Evolutionary conservation across 2,113 vertebrate species (phyloP).

Genomic region (Cryptomyrus ogoouensis): DNA sequence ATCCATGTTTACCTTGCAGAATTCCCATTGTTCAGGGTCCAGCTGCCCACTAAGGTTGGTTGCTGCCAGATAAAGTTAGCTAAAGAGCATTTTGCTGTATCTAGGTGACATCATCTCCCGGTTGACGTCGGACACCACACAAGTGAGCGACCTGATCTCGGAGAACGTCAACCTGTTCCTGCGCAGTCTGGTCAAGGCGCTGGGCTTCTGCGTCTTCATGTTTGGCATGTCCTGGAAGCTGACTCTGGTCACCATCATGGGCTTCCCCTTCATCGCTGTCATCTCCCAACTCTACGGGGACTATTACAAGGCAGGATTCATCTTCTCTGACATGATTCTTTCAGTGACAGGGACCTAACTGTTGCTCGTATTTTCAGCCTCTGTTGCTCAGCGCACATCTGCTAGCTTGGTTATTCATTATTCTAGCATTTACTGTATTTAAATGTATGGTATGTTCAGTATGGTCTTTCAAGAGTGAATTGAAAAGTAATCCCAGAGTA

Average conservation of each 20-base stretch:
- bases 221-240: slow-evolving; percentile 90
- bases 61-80: background rate
- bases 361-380: background rate
- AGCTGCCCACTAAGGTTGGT: background rate
- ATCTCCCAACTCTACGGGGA: slow-evolving; percentile 81
- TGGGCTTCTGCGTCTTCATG: slow-evolving; percentile 85
- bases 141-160: slow-evolving; percentile 89
- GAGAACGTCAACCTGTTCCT: slow-evolving; percentile 92
- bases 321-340: background rate
- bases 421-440: background rate
- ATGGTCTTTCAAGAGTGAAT: background rate
- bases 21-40: background rate
- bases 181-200: slow-evolving; percentile 73
- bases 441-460: background rate
- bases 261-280: slow-evolving; percentile 85
- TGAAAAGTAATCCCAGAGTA: background rate
- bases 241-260: slow-evolving; percentile 81
- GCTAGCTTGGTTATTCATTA: background rate
- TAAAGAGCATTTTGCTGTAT: slow-evolving; percentile 20
- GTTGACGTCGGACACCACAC: slow-evolving; percentile 88
- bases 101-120: slow-evolving; percentile 91
- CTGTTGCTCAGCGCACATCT: background rate
- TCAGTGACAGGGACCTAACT: background rate
- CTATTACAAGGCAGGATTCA: slow-evolving; percentile 80
- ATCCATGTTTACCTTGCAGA: background rate